Conservation (phyloP, 1,140 invertebrate genomes). For the Saccostrea glomerata region DNA sequence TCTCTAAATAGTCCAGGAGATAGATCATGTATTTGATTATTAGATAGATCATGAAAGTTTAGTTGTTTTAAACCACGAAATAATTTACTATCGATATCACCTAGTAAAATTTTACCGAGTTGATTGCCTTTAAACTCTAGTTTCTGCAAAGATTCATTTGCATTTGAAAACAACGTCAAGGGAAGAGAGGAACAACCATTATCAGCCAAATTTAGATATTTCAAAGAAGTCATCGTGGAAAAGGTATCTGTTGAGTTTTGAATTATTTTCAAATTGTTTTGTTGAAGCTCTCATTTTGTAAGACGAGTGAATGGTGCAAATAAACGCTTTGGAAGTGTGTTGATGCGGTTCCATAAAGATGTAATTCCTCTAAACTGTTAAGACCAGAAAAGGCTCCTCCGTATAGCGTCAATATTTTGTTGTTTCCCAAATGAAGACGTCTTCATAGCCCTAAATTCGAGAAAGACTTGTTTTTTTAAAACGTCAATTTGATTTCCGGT, state of each 20-base stretch:
- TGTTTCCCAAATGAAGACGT: constrained; percentile 61
- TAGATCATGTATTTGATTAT: constrained; percentile 60
- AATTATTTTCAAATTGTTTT: constrained; percentile 64
- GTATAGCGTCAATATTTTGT: constrained; percentile 57
- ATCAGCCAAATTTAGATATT: constrained; percentile 63
- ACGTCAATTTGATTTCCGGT: constrained; percentile 62
- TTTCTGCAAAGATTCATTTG: constrained; percentile 53
- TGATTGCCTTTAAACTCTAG: constrained; percentile 65
- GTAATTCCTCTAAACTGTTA: constrained; percentile 57
- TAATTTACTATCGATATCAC: constrained; percentile 53
- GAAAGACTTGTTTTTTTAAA: constrained; percentile 57
- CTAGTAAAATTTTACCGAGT: constrained; percentile 55
- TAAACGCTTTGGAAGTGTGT: constrained; percentile 58
- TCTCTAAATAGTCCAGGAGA: constrained; percentile 58
- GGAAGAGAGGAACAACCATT: constrained; percentile 61
- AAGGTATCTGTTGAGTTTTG: constrained; percentile 53
- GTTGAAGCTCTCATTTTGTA: constrained; percentile 59
- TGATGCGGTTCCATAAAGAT: constrained; percentile 62
- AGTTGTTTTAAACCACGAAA: constrained; percentile 60
- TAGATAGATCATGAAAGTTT: constrained; percentile 56
- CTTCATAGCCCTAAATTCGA: constrained; percentile 54
- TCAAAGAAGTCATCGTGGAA: constrained; percentile 52
- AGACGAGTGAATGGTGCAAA: constrained; percentile 61
- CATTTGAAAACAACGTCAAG: constrained; percentile 50
- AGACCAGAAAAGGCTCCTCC: constrained; percentile 65